These are phyloP conservation scores for Ormyrus nitidulus DNA, from an alignment of 2,888 invertebrate species.

Conservation along the genomic window DNA sequence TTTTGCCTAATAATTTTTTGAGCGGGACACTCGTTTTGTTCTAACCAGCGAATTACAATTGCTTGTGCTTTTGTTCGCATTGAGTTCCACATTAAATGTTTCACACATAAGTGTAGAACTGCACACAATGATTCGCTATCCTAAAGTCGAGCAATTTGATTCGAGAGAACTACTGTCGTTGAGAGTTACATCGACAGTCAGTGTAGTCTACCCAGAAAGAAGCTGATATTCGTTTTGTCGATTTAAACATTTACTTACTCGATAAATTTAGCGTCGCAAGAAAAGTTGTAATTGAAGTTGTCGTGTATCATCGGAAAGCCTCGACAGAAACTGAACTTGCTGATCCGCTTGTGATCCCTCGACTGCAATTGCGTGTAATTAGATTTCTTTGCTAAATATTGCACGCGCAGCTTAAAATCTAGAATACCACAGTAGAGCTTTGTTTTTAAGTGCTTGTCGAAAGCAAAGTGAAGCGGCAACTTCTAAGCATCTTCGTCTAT, in stretches of 20 bases:
- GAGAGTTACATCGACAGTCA: conserved; percentile 11
- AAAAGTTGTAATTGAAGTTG: conserved; percentile 14
- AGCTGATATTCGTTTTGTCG: background rate
- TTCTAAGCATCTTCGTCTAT: too few species aligned
- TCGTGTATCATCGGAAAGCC: conserved; percentile 81
- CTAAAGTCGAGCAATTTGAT: background rate
- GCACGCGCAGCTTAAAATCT: conserved; percentile 1
- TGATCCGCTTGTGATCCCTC: conserved; percentile 49
- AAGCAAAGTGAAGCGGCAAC: too few species aligned
- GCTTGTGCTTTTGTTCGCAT: conserved; percentile 5
- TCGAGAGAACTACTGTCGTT: conserved; percentile 8
- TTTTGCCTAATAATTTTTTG: conserved; percentile 30
- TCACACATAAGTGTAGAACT: conserved; percentile 31
- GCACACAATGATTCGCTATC: conserved; percentile 15
- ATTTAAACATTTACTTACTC: conserved; percentile 50
- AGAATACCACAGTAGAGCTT: conserved; percentile 17
- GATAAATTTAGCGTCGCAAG: conserved; percentile 19
- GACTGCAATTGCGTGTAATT: conserved; percentile 23
- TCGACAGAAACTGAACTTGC: conserved; percentile 80
- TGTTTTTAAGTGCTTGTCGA: too few species aligned
- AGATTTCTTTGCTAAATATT: background rate
- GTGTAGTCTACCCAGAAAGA: conserved; percentile 43
- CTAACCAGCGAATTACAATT: conserved; percentile 28
- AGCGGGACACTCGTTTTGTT: background rate
- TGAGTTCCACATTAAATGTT: conserved; percentile 28